Evolutionary conservation across 2,797 vertebrate genomes (phyloP), one percentile per base, ranked within the genome.

Genomic region (Calcarius lapponicus): DNA sequence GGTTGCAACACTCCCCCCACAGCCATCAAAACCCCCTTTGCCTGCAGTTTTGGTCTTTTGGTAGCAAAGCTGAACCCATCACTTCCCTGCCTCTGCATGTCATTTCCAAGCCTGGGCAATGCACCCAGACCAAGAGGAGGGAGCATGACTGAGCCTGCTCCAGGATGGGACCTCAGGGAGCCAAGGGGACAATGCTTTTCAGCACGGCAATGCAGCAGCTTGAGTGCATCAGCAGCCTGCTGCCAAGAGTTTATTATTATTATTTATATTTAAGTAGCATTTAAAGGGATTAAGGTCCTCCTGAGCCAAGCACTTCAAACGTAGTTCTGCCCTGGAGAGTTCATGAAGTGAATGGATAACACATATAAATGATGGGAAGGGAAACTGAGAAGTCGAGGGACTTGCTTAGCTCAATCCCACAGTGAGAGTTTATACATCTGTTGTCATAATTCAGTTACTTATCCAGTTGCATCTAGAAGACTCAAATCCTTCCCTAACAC

Each of bases 101-200:
- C 0, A 0, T 31, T 34, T 66, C 42, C 13, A 38, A 34, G 31
- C 25, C 75, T 13, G 14, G 62, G 36, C 0, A 0, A 50, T 24
- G 51, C 64, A 50, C 7, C 20, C 1, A 0, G 34, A 12, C 17
- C 0, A 0, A 36, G 51, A 22, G 22, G 3, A 76, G 26, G 11
- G n/a, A 76, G 31, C 3, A 1, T 1, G 16, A 16, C 29, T 19
- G 48, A 5, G 56, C 26, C 24, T 42, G 66, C 26, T 57, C 29
- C 40, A 40, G 45, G 31, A 12, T 43, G 47, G 38, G n/a, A 25
- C 36, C 10, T 3, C 10, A 19, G 8, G 48, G 24, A 87, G 32
- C 29, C 56, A 34, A 18, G 3, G 21, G 40, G 62, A 75, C 48
- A 60, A 0, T 5, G 32, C 13, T 34, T 5, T 14, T 40, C 65